Evolutionary conservation across 2,113 vertebrate genomes (phyloP), one percentile per base, ranked within the genome.

Genomic region (Micronycteris hirsuta): DNA sequence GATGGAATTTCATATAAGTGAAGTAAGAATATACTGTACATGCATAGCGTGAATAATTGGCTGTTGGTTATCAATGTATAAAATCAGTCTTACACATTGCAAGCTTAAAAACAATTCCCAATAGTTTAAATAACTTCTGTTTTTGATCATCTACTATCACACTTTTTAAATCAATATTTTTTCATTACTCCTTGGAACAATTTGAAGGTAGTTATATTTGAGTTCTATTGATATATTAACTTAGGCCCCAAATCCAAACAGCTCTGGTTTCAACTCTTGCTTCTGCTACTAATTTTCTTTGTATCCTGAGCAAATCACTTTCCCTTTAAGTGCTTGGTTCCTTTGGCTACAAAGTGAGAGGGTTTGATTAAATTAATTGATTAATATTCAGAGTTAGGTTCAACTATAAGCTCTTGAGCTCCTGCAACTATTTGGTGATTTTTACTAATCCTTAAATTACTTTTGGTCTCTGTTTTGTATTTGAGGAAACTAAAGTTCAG

Each of bases 91-190:
- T 24, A 78, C n/a, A 94, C 19, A 26, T 3, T 54, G 2, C 20
- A 83, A 71, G 19, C 49, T 92, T 90, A 92, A 96, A 91, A 67
- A 8, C 56, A 86, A 71, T 86, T 89, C 26, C n/a, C 38, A 83
- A 47, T 92, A 28, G 38, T 76, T 91, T 80, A 91, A 91, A 76
- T 28, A 89, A 41, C 80, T 84, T 87, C 68, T 89, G 26, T 54
- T 91, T 95, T 89, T 85, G 20, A 74, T 68, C 13, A 81, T 85
- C 31, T 84, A 91, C 83, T 84, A 63, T 43, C 31, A 31, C 47
- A 71, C 15, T 54, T 86, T 93, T 92, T 36, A 54, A 71, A 45
- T 87, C 26, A 41, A 31, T 41, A 80, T 61, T 81, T 95, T 82
- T 14, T 94, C 78, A 43, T 65, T 93, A 56, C 14, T 71, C 14